phyloP scores from a whole-genome alignment of 2,888 invertebrate genomes.

The Phorcus lineatus region DNA sequence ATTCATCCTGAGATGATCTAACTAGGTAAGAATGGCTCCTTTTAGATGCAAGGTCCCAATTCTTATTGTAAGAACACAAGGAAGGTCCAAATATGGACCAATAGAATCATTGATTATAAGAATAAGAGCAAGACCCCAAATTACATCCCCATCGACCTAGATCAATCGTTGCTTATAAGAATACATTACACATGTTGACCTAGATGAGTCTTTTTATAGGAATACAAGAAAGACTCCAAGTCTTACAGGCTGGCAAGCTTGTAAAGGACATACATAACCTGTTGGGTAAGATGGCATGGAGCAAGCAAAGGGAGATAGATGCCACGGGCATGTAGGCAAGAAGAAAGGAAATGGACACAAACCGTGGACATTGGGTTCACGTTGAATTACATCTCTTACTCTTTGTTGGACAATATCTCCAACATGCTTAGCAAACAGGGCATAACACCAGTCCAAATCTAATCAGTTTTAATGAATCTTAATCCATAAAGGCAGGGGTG shows the following conservation, averaged over 20 bases:
- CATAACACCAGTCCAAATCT: constrained; percentile 2
- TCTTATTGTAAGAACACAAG: no score
- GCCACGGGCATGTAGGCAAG: not conserved
- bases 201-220: not conserved
- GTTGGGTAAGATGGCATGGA: not conserved
- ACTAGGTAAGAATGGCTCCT: no score
- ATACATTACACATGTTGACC: no score
- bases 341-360: not conserved
- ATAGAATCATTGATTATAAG: no score
- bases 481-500: constrained; percentile 1
- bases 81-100: no score
- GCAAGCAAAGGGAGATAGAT: not conserved
- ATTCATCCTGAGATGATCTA: no score
- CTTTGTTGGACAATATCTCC: constrained; percentile 1
- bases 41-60: no score
- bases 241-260: not conserved
- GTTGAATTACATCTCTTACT: not conserved
- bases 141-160: no score
- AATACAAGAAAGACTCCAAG: not conserved
- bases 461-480: constrained; percentile 10
- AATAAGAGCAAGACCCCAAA: no score
- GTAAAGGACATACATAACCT: not conserved
- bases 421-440: constrained; percentile 9
- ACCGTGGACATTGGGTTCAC: not conserved
- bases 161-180: no score